Conservation (phyloP, 2,797 vertebrate genomes). For the Clarias pachynema region DNA sequence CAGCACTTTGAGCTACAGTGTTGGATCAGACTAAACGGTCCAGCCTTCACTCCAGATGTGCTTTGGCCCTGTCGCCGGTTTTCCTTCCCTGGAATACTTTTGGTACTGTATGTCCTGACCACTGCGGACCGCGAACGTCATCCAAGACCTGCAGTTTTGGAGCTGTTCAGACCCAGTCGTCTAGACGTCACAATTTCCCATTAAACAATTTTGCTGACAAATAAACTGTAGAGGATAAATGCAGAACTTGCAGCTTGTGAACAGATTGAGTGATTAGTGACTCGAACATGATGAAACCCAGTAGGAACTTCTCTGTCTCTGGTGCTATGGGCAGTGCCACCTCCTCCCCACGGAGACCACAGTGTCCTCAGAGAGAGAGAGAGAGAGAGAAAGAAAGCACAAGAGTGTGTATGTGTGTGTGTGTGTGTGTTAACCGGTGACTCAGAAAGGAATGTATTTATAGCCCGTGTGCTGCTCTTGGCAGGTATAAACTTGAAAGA, state of each 20-base stretch:
- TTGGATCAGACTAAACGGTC: too few relatives aligned
- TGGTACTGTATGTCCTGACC: too few relatives aligned
- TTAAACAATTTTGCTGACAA: not conserved
- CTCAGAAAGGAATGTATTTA: slow-evolving; percentile 50
- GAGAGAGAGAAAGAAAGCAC: not conserved
- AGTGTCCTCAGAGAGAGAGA: slow-evolving; percentile 12
- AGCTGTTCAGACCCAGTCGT: too few relatives aligned
- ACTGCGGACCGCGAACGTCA: too few relatives aligned
- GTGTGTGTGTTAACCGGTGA: slow-evolving; percentile 39
- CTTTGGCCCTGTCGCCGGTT: too few relatives aligned
- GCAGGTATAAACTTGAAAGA: slow-evolving; percentile 54
- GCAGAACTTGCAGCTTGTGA: too few relatives aligned
- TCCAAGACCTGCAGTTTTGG: too few relatives aligned
- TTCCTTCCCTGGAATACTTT: too few relatives aligned
- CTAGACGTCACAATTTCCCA: too few relatives aligned
- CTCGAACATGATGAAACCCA: not conserved
- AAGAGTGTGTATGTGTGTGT: slow-evolving; percentile 26
- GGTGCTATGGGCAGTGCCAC: not conserved
- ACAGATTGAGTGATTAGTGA: not conserved
- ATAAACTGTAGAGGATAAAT: not conserved
- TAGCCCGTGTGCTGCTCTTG: slow-evolving; percentile 51
- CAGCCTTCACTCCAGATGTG: too few relatives aligned
- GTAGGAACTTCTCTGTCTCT: slow-evolving; percentile 17
- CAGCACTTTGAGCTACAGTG: too few relatives aligned
- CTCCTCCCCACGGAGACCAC: slow-evolving; percentile 9